phyloP scores from a whole-genome alignment of 2,888 invertebrate genomes.

The Aphidius colemani region DNA sequence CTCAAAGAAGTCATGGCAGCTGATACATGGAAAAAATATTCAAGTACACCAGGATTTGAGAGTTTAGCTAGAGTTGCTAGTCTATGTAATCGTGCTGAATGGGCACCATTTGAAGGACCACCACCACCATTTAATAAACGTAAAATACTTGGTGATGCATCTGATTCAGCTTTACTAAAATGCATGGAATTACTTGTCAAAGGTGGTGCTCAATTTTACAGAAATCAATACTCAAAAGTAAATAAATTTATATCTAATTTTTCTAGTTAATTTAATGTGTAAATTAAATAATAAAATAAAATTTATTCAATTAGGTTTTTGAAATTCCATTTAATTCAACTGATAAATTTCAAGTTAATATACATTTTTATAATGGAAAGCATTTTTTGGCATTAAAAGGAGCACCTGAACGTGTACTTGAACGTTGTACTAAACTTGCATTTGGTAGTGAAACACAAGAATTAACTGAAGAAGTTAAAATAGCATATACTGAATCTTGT shows the following conservation, averaged over 20 bases:
- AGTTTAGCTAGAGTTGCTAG: conserved; percentile 60
- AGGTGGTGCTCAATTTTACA: conserved; percentile 64
- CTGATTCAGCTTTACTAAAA: conserved; percentile 72
- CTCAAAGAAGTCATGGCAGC: conserved; percentile 63
- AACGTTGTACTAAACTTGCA: conserved; percentile 66
- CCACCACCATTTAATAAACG: conserved; percentile 58
- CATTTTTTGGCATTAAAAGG: conserved; percentile 77
- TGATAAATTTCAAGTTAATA: conserved; percentile 73
- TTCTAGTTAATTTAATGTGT: conserved; percentile 5
- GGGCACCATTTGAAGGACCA: conserved; percentile 57
- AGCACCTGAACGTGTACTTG: conserved; percentile 73
- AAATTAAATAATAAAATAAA: conserved; percentile 1
- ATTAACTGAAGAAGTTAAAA: conserved; percentile 61
- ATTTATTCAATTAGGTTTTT: conserved; percentile 35
- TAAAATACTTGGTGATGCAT: conserved; percentile 72
- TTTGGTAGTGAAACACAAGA: conserved; percentile 63
- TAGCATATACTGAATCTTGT: conserved; percentile 50
- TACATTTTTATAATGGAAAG: conserved; percentile 66
- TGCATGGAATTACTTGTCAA: conserved; percentile 66
- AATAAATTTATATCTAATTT: neutral
- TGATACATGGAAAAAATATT: conserved; percentile 68
- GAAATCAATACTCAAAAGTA: conserved; percentile 65
- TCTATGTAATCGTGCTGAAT: conserved; percentile 75
- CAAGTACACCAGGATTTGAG: conserved; percentile 46
- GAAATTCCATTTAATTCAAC: conserved; percentile 75